Evolutionary conservation across 2,113 vertebrate species (phyloP), one percentile per base, ranked within the genome.

Genomic region (Aramus guarauna): DNA sequence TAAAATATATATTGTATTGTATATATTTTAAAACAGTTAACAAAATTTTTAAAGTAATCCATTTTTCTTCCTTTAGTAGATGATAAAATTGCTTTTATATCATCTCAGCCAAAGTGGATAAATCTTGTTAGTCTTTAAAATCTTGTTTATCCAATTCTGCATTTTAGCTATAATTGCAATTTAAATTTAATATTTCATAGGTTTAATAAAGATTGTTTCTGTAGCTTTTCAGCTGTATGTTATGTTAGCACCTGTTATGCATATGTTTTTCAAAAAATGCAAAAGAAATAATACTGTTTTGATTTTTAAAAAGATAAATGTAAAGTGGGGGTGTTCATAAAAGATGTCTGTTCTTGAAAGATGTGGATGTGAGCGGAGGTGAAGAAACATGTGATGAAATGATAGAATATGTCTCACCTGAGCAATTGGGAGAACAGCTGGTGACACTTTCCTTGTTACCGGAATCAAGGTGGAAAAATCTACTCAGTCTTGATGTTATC

Each of bases 401-500:
- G 98, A 97, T 98, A 59, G 98, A 96, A 8, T 99, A 99, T 83
- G 89, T 98, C 34, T 99, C 99, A 22, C 98, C 98, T 45, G 98
- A 99, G 39, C 99, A 99, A 88, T 1, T 99, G 92, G 98, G 98
- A 97, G 98, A 98, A 43, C 98, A 98, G 64, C 97, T 99, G 92
- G 97, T 99, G 59, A 99, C 99, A 3, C 98, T 99, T 22, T 99
- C 99, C 7, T 96, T 98, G 82, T 97, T 99, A 60, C 98, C 99
- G 0, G 99, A 99, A 91, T 99, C 99, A 47, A 98, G 99, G 22
- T 99, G 99, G 99, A 99, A 98, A 90, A 99, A 99, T 90, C 98
- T 99, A 45, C 98, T 99, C 68, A 98, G 98, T 91, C 98, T 99
- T 67, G 99, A 99, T 84, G 21, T 97, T 92, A 99, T 99, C 96